Evolutionary conservation across 2,888 invertebrate genomes (phyloP), one percentile per base, ranked within the genome.

Genomic region (Diarsia dahlii): DNA sequence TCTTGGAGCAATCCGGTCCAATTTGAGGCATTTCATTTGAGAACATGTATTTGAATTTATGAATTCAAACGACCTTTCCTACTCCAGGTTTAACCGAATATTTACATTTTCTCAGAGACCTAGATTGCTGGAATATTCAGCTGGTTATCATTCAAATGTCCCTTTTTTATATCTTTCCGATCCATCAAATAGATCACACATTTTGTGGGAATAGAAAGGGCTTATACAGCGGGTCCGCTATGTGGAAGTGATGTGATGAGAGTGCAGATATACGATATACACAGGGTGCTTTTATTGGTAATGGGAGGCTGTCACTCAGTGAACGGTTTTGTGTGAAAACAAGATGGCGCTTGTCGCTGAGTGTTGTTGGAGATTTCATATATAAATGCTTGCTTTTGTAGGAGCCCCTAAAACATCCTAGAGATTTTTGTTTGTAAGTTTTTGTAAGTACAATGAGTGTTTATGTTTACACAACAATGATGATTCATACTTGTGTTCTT

Each of bases 161-260:
- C 67, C 5, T 58, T 20, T 63, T 58, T 50, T 64, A 45, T 54
- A 66, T 76, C 12, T 39, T 50, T 74, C 63, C 67, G 45, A 73
- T 77, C 72, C 48, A 74, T 84, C 78, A 76, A 52, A 74, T 74
- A 28, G 15, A 69, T 76, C 52, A 63, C 64, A 54, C 39, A 39
- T 64, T 69, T 74, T 63, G 70, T 68, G 54, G 56, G 65, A 60
- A 74, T 72, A 68, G 23, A 60, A 71, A 67, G 28, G 62, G 58
- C 70, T 74, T 71, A 78, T 72, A 76, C 58, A 71, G 56, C 54
- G 65, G 20, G 13, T 67, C 70, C 54, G 69, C 64, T 34, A 71
- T 74, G 69, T 82, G 74, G 78, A 82, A 85, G 64, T 70, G 74
- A 82, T 84, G 52, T 54, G 71, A 75, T 71, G 79, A 74, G 58